These are phyloP conservation scores for Anabas testudineus DNA, from an alignment of 2,797 vertebrate species.

Conservation along the genomic window DNA sequence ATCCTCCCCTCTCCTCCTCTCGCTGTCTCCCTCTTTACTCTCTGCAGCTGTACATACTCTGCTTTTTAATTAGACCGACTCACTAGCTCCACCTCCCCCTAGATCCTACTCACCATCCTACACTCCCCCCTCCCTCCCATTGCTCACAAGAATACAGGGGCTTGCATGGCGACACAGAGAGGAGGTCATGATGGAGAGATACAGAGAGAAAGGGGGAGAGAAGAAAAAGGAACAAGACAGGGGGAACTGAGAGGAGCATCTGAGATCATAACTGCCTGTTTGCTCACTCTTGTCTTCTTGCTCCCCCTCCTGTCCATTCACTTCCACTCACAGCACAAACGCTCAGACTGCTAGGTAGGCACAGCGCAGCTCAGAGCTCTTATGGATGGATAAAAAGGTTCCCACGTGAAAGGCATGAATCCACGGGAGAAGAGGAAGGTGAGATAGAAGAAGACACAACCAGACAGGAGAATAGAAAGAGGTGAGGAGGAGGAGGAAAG, in stretches of 20 bases:
- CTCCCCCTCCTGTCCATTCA: conserved; percentile 79
- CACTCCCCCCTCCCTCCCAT: conserved; percentile 41
- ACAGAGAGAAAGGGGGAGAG: conserved; percentile 60
- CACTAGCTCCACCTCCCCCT: conserved; percentile 74
- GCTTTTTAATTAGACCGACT: conserved; percentile 85
- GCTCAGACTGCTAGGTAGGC: conserved; percentile 74
- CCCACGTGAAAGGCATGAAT: conserved; percentile 78
- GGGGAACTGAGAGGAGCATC: conserved; percentile 72
- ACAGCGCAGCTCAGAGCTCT: conserved; percentile 63
- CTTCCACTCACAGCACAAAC: conserved; percentile 74
- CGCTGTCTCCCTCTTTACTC: conserved; percentile 61
- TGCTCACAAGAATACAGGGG: conserved; percentile 74
- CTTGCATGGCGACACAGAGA: conserved; percentile 73
- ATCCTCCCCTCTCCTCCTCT: conserved; percentile 58
- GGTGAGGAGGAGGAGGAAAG: conserved; percentile 50
- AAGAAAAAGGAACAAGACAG: conserved; percentile 54
- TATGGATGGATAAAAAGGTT: conserved; percentile 74
- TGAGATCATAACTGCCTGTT: conserved; percentile 80
- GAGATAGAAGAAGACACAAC: conserved; percentile 65
- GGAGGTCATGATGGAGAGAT: conserved; percentile 78
- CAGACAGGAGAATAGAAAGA: conserved; percentile 37
- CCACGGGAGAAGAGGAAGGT: conserved; percentile 67
- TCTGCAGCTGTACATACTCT: conserved; percentile 85
- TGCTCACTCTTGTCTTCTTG: conserved; percentile 79
- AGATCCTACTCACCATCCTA: conserved; percentile 59